These are phyloP conservation scores for Larimichthys crocea DNA, from an alignment of 2,113 vertebrate genomes.

Conservation along the genomic window DNA sequence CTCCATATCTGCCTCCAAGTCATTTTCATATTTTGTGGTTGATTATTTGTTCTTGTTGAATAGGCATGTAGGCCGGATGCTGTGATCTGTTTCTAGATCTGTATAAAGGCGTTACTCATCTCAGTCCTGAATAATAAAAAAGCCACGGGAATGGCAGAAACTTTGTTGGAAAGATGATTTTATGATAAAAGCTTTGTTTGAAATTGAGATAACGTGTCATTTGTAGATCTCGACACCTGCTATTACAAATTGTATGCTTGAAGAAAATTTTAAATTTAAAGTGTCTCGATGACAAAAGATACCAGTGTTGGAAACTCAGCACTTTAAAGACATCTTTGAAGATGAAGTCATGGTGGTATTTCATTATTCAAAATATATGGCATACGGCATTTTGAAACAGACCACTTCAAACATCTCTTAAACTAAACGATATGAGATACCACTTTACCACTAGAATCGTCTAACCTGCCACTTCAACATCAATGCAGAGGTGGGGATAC, in stretches of 20 bases:
- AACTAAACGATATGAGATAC: neutral
- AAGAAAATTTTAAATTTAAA: constrained; percentile 24
- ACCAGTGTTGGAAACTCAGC: neutral
- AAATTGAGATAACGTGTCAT: constrained; percentile 33
- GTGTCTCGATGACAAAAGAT: constrained; percentile 4
- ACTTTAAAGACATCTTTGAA: constrained; percentile 30
- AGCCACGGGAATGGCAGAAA: constrained; percentile 30
- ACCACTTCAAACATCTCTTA: constrained; percentile 18
- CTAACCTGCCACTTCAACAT: constrained; percentile 33
- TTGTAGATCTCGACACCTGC: constrained; percentile 29
- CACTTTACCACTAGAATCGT: neutral
- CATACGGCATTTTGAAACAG: neutral
- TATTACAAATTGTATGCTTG: neutral
- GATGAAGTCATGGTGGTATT: constrained; percentile 16
- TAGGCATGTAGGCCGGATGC: constrained; percentile 23
- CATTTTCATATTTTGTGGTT: constrained; percentile 54
- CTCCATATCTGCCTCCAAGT: constrained; percentile 60
- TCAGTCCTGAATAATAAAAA: constrained; percentile 32
- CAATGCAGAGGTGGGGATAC: constrained; percentile 12
- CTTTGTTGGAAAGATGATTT: constrained; percentile 22
- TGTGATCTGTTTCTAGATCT: constrained; percentile 46
- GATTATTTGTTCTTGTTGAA: constrained; percentile 65
- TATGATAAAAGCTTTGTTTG: constrained; percentile 46
- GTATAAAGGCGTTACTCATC: constrained; percentile 43
- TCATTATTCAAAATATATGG: constrained; percentile 14